Base-by-base conservation (phyloP, 1,140 invertebrate genomes). In the Nasonia vitripennis region DNA sequence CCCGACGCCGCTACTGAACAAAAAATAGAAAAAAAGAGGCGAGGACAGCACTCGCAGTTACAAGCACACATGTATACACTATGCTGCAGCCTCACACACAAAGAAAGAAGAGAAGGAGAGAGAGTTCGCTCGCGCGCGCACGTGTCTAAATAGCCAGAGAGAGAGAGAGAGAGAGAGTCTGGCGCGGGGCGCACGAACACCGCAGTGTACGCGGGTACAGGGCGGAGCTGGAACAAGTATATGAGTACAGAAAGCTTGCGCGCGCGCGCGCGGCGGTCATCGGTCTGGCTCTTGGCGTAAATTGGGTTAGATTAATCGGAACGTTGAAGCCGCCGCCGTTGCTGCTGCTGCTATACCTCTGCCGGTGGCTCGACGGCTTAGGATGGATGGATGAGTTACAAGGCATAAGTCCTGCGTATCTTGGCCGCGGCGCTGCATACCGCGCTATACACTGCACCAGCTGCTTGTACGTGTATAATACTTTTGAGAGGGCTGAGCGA, bases 331-430 rank as follows among this genome's bases (percentile, higher is more conserved):
- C 81, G 87, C 84, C 78, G 79, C 51, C 73, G 27, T 27, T 27
- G 75, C 81, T 62, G 77, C 85, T 17, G 51, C 51, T 20, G 51
- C 51, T 55, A 17, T 55, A 55, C 51, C 51, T 55, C 77, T 78
- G 75, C 71, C 71, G 71, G 34, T 27, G 27, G 27, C 27, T 23
- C 75, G 80, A 67, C 80, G 81, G 88, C 83, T 87, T 78, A 84
- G 68, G 81, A 89, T 90, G 86, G 88, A 90, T 89, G 89, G 87
- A 90, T 88, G 88, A 88, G 89, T 88, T 88, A 88, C 83, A 87
- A 83, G 20, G 87, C 83, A 83, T 87, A 88, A 88, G 88, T 89
- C 86, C 81, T 87, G 82, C 85, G 88, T 88, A 89, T 89, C 87
- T 89, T 68, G 20, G 75, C 80, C 34, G 34, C 86, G 27, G 73